A percentile compares a stretch with the other conserved stretches of the same genome.
phyloP scores from a whole-genome alignment of 2,113 vertebrate genomes.

The Tretioscincus oriximinensis region DNA sequence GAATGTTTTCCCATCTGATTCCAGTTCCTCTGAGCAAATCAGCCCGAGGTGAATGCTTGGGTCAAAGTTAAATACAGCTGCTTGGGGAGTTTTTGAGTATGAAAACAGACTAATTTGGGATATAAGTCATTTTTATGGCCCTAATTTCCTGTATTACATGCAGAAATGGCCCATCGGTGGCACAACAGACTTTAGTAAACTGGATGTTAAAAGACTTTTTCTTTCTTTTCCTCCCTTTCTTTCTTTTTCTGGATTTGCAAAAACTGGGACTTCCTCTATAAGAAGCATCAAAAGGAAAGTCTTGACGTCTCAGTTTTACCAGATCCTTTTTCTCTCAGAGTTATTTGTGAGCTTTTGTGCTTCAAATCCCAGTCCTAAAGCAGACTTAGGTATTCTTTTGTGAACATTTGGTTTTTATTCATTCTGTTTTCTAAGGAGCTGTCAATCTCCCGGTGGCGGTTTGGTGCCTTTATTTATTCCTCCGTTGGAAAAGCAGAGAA shows the following conservation, averaged over 20 bases:
- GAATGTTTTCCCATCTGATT: conserved; percentile 49
- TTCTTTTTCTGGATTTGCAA: conserved; percentile 23
- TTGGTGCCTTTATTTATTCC: conserved; percentile 43
- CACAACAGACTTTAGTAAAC: conserved; percentile 56
- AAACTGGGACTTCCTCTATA: conserved; percentile 38
- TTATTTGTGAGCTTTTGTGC: conserved; percentile 12
- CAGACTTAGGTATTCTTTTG: conserved; percentile 51
- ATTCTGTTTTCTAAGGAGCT: conserved; percentile 46
- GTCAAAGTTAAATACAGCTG: conserved; percentile 69
- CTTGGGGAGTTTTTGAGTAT: conserved; percentile 59
- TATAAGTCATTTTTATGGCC: conserved; percentile 68
- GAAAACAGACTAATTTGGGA: conserved; percentile 68
- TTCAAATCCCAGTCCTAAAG: conserved; percentile 21
- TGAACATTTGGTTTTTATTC: conserved; percentile 52
- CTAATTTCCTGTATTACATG: conserved; percentile 64
- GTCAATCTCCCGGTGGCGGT: conserved; percentile 20
- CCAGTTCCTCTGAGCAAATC: conserved; percentile 61
- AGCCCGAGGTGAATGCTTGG: conserved; percentile 60
- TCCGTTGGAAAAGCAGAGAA: neutral
- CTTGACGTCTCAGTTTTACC: conserved; percentile 22
- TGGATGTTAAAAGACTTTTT: conserved; percentile 36
- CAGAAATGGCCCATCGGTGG: conserved; percentile 61
- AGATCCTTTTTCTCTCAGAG: conserved; percentile 32
- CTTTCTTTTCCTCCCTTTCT: neutral
- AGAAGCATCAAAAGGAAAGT: conserved; percentile 41